These are phyloP conservation scores for Rhinichthys osculus DNA, from an alignment of 2,797 vertebrate species.

Conservation along the genomic window DNA sequence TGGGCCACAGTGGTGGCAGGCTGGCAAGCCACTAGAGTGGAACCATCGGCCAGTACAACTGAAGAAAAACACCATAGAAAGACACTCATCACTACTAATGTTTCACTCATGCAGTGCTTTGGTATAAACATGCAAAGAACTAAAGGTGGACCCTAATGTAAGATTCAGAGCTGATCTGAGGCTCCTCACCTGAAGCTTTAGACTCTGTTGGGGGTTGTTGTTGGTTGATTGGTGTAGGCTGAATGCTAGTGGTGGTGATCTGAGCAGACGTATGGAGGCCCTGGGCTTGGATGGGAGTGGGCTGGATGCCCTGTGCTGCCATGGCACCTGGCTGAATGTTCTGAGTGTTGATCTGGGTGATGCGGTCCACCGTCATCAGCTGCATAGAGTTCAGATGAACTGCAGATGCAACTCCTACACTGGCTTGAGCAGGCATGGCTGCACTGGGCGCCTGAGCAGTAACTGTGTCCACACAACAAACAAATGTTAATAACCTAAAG, in stretches of 20 bases:
- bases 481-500: not conserved
- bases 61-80: conserved; percentile 8
- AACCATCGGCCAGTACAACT: conserved; percentile 92
- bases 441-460: conserved; percentile 95
- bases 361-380: conserved; percentile 96
- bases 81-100: not conserved
- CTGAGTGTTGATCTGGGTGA: conserved; percentile 91
- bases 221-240: conserved; percentile 83
- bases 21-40: conserved; percentile 87
- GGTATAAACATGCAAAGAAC: not conserved
- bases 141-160: not conserved
- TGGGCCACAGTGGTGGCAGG: conserved; percentile 91
- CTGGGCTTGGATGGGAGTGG: conserved; percentile 87
- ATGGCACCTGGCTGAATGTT: conserved; percentile 91
- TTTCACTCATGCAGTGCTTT: not conserved
- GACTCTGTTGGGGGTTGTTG: conserved; percentile 83
- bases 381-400: conserved; percentile 98
- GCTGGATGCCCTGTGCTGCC: conserved; percentile 88
- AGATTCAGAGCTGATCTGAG: not conserved
- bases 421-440: conserved; percentile 87
- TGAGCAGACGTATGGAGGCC: conserved; percentile 88
- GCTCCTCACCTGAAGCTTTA: conserved; percentile 87
- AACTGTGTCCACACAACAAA: conserved; percentile 73
- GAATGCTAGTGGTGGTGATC: conserved; percentile 87
- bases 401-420: conserved; percentile 92